Base-by-base conservation (phyloP, 2,888 invertebrate species). In the Tillus elongatus region DNA sequence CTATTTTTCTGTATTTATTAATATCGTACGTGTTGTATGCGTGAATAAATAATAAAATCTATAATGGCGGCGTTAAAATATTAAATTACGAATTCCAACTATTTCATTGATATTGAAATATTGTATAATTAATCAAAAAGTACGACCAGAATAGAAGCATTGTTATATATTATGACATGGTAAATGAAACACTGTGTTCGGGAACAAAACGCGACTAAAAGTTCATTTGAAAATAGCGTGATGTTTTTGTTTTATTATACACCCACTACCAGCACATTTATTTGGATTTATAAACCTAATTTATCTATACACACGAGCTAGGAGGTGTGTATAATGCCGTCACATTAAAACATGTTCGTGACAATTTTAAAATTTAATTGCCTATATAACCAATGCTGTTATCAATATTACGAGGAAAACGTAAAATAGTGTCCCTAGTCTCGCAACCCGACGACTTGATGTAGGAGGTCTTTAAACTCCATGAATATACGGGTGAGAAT, bases 351-450 rank as follows among this genome's bases (percentile, higher is more conserved):
- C n/a, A 28, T 30, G 35, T 39, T 39, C 39, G 39, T 39, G 39
- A 39, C 39, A 35, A 30, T 39, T 30, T 39, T 13, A 35, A 39
- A 39, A 39, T 39, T 39, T 39, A 39, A 39, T 39, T 39, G 30
- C 35, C 16, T 30, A 19, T 30, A 35, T 29, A 14, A 24, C 29
- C 24, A 30, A 30, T 34, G 34, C 12, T 13, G 26, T 38, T 38
- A 38, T 38, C 38, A 38, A 28, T 38, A 12, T 35, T 34, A 38
- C 34, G 28, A n/a, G n/a, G 10, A 28, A 34, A 26, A 38, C 9
- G 33, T 37, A 13, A 36, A 33, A 34, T 34, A 35, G 3, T 34
- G 14, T 35, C 29, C 30, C 9, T 9, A 9, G 6, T 13, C 32
- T 9, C 32, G 32, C 32, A 6, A 13, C 4, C 13, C 29, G 12